Evolutionary conservation across 2,113 vertebrate genomes (phyloP), one percentile per base, ranked within the genome.

Genomic region (Gopherus evgoodei): DNA sequence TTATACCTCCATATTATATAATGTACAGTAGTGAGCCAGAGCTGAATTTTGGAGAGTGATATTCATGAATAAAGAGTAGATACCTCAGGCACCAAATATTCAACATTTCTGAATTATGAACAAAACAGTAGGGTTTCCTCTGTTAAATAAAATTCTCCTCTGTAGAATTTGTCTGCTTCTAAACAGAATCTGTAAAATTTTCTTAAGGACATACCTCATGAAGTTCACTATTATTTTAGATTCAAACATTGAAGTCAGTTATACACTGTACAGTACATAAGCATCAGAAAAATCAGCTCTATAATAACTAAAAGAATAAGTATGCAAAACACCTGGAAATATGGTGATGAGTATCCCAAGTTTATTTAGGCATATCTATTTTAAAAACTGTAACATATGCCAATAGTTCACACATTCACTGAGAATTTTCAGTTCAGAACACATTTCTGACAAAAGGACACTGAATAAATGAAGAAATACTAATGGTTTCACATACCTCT

Each of bases 201-300:
- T 81, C 49, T n/a, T 5, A 5, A 86, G 72, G 22, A 19, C 0
- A 3, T 29, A 88, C 8, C 84, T 27, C 1, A 6, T 1, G 2
- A 76, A 1, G 1, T 81, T 62, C 86, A 56, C 0, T 1, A 53
- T 83, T 75, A 19, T 42, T 16, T 84, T 65, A 44, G 83, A 84
- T 75, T 83, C 25, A 89, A 91, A 72, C 3, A 31, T 24, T 22
- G 8, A 72, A 38, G 22, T 29, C 25, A 13, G 38, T 38, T 24
- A n/a, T 14, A 69, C 79, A 88, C 52, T 84, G 49, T 19, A 25
- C 6, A 42, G 4, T 47, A 31, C 2, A 11, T 17, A 76, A 72
- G 47, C 38, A 17, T 12, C 69, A 53, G 78, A 84, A 69, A 65
- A 24, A 44, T 53, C 9, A 84, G 7, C 3, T 84, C 35, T 19